Percentiles rank a stretch among this genome's conserved stretches.
These are phyloP conservation scores for Sander lucioperca DNA, from an alignment of 2,113 vertebrate species.

Conservation along the genomic window DNA sequence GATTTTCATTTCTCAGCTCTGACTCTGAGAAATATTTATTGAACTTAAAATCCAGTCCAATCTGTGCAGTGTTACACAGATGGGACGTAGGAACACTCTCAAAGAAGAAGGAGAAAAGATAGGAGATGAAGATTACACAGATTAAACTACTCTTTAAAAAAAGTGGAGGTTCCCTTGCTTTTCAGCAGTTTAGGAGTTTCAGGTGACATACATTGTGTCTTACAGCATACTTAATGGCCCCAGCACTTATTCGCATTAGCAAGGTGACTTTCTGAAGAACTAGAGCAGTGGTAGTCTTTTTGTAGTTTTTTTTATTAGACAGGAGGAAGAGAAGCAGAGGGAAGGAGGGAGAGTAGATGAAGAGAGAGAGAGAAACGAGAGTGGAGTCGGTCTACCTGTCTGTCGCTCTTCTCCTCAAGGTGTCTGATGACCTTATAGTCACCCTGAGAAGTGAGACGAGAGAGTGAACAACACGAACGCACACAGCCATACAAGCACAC, in stretches of 20 bases:
- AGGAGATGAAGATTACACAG: background rate
- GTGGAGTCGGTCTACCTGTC: slow-evolving; percentile 75
- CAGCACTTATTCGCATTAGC: background rate
- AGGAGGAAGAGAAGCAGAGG: background rate
- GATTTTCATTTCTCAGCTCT: slow-evolving; percentile 3
- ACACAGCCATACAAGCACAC: too few species aligned
- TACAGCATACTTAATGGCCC: background rate
- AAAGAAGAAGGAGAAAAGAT: background rate
- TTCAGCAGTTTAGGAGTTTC: background rate
- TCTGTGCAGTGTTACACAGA: slow-evolving; percentile 59
- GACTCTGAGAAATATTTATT: slow-evolving; percentile 43
- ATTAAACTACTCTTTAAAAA: background rate
- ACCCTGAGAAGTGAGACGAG: slow-evolving; percentile 72
- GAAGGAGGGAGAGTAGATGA: background rate
- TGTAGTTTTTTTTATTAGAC: background rate
- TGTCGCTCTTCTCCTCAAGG: slow-evolving; percentile 80
- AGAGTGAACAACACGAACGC: slow-evolving; percentile 10
- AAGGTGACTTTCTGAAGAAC: background rate
- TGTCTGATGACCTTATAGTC: slow-evolving; percentile 77
- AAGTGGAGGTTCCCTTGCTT: background rate
- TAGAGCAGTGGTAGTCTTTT: background rate
- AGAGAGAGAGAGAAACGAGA: background rate
- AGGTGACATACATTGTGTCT: background rate
- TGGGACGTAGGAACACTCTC: slow-evolving; percentile 6
- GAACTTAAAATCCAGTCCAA: slow-evolving; percentile 54